Evolutionary conservation across 2,113 vertebrate genomes (phyloP).

Genomic region (Pleuronectes platessa): DNA sequence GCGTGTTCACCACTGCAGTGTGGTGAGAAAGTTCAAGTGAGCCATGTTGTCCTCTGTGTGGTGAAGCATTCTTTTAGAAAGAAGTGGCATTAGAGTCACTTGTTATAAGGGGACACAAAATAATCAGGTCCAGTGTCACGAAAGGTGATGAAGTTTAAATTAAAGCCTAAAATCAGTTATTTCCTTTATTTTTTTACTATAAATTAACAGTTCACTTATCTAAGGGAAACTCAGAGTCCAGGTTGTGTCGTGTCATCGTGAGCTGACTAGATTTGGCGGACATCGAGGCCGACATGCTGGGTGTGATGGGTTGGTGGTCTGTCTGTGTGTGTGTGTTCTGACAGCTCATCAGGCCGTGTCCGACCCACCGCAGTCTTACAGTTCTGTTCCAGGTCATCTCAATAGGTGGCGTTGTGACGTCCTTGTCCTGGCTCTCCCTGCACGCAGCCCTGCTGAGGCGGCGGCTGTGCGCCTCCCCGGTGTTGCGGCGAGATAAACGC

Average conservation of each 20-base stretch:
- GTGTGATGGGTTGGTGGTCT: constrained; percentile 15
- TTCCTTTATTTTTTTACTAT: not conserved
- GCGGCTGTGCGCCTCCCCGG: constrained; percentile 83
- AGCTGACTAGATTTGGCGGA: not conserved
- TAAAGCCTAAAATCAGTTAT: too few relatives aligned
- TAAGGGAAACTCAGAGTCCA: not conserved
- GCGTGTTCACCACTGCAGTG: not conserved
- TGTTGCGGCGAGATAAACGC: constrained; percentile 94
- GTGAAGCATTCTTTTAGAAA: not conserved
- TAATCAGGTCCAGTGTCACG: not conserved
- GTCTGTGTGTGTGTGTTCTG: constrained; percentile 56
- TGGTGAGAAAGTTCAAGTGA: not conserved
- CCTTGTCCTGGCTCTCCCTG: constrained; percentile 67
- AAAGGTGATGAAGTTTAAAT: too few relatives aligned
- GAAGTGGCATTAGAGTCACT: not conserved
- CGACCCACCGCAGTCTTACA: constrained; percentile 14
- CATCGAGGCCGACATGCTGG: not conserved
- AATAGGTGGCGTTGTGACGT: constrained; percentile 73
- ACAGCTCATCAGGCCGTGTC: constrained; percentile 30
- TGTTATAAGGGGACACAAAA: not conserved
- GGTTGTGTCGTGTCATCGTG: too few relatives aligned
- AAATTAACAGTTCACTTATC: not conserved
- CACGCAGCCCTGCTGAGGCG: constrained; percentile 62
- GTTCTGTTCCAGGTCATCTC: constrained; percentile 41
- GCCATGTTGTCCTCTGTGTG: not conserved